Evolutionary conservation across 1,140 invertebrate genomes (phyloP), one percentile per base, ranked within the genome.

Genomic region (Platyscapa corneri): DNA sequence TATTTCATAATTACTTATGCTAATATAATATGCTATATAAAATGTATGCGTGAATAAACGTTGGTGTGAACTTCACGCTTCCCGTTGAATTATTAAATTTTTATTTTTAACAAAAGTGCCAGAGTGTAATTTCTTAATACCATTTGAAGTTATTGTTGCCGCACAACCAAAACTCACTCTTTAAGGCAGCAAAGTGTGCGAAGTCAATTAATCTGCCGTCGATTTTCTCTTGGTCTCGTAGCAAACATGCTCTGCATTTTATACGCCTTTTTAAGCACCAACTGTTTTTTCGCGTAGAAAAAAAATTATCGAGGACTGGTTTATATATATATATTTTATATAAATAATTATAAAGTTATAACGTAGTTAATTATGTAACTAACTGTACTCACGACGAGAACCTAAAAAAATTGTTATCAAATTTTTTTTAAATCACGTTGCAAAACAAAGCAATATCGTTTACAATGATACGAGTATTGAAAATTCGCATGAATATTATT

Each of bases 351-450:
- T 56, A 42, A 64, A 64, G 20, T 49, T 42, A 12, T n/a, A 67
- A 34, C 65, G 8, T 39, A 83, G 76, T 64, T 65, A 1, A 83
- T 82, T 64, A 18, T 83, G 30, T 53, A 72, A 37, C 39, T 42
- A 46, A 64, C 14, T 70, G 42, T 78, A 72, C 39, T 27, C 14
- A 42, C 39, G 76, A 79, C 76, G 83, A 79, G 76, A 79, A 79
- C 70, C 49, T 75, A 60, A 75, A 42, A 39, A 46, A 27, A 27
- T 18, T 46, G 46, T 67, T 65, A 67, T 39, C 10, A 56, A 10
- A 37, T 80, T 80, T 42, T 79, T 32, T 0, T 30, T 30, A 60
- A 5, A 27, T 60, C 23, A 60, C 27, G 27, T 27, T 27, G 56
- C 27, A 60, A 5, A 6, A 27, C 5, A 27, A 60, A n/a, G n/a